Conservation (phyloP, 2,888 invertebrate genomes). For the Harpalus rubripes region DNA sequence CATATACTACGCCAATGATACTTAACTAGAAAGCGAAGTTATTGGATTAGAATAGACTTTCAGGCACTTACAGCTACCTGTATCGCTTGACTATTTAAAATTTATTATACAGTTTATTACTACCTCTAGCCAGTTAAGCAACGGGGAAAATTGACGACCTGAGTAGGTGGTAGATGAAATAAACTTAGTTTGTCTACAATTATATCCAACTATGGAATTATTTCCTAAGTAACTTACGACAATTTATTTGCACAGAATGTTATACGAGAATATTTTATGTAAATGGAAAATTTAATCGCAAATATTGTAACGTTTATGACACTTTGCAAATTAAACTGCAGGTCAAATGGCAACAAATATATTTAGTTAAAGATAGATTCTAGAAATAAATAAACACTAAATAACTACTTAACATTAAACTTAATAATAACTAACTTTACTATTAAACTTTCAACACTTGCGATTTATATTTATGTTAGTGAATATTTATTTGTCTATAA, state of each 20-base stretch:
- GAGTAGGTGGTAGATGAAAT: neutral
- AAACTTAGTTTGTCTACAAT: slow-evolving; percentile 12
- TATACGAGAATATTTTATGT: neutral
- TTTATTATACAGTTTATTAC: slow-evolving; percentile 35
- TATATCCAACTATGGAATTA: neutral
- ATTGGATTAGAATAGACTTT: slow-evolving; percentile 57
- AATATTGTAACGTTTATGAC: neutral
- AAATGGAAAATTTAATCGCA: neutral
- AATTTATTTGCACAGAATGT: neutral
- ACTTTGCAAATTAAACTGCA: too few relatives aligned
- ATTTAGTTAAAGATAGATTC: too few relatives aligned
- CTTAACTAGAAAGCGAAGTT: slow-evolving; percentile 7
- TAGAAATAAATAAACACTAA: too few relatives aligned
- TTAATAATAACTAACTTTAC: too few relatives aligned
- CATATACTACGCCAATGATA: neutral
- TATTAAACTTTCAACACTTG: too few relatives aligned
- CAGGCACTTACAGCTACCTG: slow-evolving; percentile 50
- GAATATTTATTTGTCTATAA: too few relatives aligned
- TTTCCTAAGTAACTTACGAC: neutral
- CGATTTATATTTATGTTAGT: too few relatives aligned
- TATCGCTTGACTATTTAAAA: slow-evolving; percentile 41
- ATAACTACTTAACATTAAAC: too few relatives aligned
- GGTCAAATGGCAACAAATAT: too few relatives aligned
- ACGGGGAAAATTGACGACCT: slow-evolving; percentile 20
- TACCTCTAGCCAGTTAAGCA: slow-evolving; percentile 25